Base-by-base conservation (phyloP, 2,888 invertebrate genomes). In the Malachius bipustulatus region DNA sequence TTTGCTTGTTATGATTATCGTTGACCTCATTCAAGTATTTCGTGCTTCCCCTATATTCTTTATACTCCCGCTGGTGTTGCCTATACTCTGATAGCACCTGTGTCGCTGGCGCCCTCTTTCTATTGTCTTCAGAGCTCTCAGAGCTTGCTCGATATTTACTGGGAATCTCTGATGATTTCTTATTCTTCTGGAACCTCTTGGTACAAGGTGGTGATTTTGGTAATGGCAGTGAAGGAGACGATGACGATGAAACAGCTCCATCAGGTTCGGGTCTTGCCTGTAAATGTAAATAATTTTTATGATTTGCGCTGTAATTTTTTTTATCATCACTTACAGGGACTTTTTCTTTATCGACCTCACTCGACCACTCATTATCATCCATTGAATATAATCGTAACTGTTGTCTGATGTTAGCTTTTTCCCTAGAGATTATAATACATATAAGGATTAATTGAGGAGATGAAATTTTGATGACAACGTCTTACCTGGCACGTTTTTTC, bases 391-490 rank as follows among this genome's bases (percentile, higher is more conserved):
- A 63, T 29, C 82, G 62, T 44, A 84, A 60, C 56, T 84, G 84
- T 47, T 84, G 81, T 15, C 82, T 64, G 41, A 84, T 82, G 44
- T 64, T 75, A 1, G 79, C 80, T 56, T 81, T 82, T 60, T 82
- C 81, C 42, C 76, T 59, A 41, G 40, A 53, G 52, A 34, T 35
- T 19, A 11, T 28, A 30, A 24, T 11, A 34, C 12, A 13, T 14
- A 4, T 35, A 31, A 28, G 4, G 11, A 35, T 14, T 6, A 29
- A 3, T 4, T 34, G n/a, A 19, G n/a, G 6, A 19, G n/a, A 19
- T 19, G n/a, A 19, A 19, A 19, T 8, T 19, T 8, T 19, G 24
- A n/a, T 19, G 24, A 8, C n/a, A 19, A 6, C 24, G 6, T 8
- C 24, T 19, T 19, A 58, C 58, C 56, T 66, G 24, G 83, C 84